Conservation (phyloP, 2,888 invertebrate species). For the Plemyria rubiginata region DNA sequence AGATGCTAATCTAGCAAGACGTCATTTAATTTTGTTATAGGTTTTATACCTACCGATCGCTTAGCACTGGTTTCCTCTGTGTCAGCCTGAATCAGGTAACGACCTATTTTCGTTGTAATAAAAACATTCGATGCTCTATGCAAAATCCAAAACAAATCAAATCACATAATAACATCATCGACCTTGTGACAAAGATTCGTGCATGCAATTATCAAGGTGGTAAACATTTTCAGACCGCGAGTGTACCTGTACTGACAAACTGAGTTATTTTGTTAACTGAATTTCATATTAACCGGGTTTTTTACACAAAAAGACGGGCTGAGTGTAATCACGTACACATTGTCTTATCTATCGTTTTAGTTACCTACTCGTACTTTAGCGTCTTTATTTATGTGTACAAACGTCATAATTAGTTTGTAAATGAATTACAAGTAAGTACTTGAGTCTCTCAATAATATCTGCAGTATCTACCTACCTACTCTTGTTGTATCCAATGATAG, state of each 20-base stretch:
- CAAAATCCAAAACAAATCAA: no score
- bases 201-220: no score
- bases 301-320: constrained; percentile 28
- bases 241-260: not conserved
- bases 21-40: no score
- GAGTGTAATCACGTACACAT: constrained; percentile 71
- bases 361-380: constrained; percentile 51
- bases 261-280: not conserved
- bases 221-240: no score
- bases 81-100: no score
- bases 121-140: no score
- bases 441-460: constrained; percentile 8
- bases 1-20: no score
- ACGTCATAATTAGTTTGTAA: constrained; percentile 31
- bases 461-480: not conserved
- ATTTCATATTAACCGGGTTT: constrained; percentile 6
- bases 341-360: constrained; percentile 60
- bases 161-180: no score
- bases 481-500: not conserved
- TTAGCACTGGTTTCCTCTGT: no score
- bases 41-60: no score
- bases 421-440: not conserved
- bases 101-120: no score
- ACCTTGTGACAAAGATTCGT: no score
- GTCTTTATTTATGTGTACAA: constrained; percentile 9